Evolutionary conservation across 2,888 invertebrate genomes (phyloP).

Genomic region (Copidosoma aretas): DNA sequence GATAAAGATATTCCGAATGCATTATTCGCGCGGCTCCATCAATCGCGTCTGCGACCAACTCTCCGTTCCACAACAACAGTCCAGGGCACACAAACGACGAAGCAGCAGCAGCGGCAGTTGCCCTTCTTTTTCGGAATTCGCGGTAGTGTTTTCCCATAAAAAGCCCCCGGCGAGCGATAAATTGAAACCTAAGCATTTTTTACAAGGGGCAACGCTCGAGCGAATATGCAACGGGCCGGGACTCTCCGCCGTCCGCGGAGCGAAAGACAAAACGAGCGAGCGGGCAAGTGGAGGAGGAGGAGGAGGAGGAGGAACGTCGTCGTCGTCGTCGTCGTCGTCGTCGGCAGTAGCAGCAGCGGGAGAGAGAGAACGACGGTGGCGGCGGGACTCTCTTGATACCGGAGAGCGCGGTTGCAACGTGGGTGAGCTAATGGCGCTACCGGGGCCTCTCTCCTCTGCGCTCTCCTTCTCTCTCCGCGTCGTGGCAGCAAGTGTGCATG

Average conservation of each 20-base stretch:
- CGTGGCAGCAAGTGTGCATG: background rate
- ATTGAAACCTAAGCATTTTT: conserved; percentile 42
- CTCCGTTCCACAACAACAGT: background rate
- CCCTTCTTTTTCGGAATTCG: conserved; percentile 37
- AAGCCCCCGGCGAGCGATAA: conserved; percentile 37
- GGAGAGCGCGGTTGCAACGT: conserved; percentile 47
- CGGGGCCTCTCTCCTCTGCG: conserved; percentile 7
- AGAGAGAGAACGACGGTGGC: conserved; percentile 29
- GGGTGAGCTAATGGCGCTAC: conserved; percentile 46
- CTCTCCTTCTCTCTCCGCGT: background rate
- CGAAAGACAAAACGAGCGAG: background rate
- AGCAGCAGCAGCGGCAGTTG: background rate
- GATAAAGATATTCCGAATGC: conserved; percentile 39
- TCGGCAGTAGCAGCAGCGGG: background rate
- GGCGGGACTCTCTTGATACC: conserved; percentile 46
- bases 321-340: background rate
- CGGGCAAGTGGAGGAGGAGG: conserved; percentile 5
- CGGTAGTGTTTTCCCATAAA: conserved; percentile 40
- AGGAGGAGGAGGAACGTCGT: background rate
- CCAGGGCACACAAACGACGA: background rate
- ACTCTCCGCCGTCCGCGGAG: conserved; percentile 6
- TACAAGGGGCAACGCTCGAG: conserved; percentile 40
- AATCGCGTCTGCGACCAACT: conserved; percentile 22
- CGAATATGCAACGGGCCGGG: conserved; percentile 34
- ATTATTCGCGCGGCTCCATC: conserved; percentile 39